Percentiles rank a stretch among this genome's conserved stretches.
These are phyloP conservation scores for Tiphia femorata DNA, from an alignment of 2,888 invertebrate species.

Conservation along the genomic window DNA sequence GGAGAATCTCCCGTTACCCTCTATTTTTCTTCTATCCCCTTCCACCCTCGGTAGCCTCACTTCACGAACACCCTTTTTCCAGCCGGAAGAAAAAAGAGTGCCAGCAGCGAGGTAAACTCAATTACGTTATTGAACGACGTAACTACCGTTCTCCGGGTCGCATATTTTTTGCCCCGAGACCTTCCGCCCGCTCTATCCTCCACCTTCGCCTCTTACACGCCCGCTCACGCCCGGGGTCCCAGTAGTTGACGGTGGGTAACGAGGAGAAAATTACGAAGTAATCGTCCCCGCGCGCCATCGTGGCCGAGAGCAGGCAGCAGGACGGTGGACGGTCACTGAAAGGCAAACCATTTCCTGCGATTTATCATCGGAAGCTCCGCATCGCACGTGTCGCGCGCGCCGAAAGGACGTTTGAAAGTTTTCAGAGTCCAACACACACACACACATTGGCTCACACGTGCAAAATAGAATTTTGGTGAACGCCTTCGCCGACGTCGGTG, in stretches of 20 bases:
- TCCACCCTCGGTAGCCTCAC: too few species aligned
- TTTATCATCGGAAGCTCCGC: background rate
- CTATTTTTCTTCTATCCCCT: too few species aligned
- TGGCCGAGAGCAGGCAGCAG: background rate
- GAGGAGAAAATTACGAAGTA: background rate
- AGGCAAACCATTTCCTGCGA: conserved; percentile 1
- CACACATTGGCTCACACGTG: too few species aligned
- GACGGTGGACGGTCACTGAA: background rate
- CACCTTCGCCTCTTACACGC: background rate
- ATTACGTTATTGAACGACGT: conserved; percentile 3
- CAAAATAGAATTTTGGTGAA: too few species aligned
- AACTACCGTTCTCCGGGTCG: background rate
- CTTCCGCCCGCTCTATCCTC: background rate
- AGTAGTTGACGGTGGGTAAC: conserved; percentile 1
- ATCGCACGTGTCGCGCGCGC: too few species aligned
- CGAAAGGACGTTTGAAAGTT: too few species aligned
- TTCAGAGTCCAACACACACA: too few species aligned
- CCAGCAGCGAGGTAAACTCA: background rate
- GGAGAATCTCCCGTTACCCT: too few species aligned
- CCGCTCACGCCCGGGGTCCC: background rate
- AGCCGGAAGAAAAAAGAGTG: too few species aligned
- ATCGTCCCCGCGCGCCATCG: background rate
- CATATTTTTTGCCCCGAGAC: background rate
- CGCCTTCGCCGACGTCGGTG: too few species aligned
- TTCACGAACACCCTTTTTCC: too few species aligned